Evolutionary conservation across 2,888 invertebrate species (phyloP).

Genomic region (Dorcus parallelipipedus): DNA sequence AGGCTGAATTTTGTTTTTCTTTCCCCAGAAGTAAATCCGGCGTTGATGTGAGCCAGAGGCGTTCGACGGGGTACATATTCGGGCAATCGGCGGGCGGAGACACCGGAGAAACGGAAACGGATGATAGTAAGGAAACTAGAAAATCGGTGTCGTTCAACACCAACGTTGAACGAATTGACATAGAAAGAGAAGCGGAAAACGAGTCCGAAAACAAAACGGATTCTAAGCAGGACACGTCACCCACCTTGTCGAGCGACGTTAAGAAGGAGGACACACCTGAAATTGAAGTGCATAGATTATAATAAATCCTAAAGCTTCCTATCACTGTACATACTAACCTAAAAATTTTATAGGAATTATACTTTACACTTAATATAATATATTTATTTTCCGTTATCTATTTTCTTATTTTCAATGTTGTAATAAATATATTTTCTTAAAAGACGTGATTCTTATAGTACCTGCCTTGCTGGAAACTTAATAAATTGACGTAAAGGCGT

Average conservation of each 20-base stretch:
- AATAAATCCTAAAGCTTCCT: neutral
- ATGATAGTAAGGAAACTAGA: constrained; percentile 22
- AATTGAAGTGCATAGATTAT: constrained; percentile 3
- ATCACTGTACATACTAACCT: no score
- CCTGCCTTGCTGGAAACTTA: no score
- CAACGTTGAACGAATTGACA: constrained; percentile 38
- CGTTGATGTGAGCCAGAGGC: constrained; percentile 15
- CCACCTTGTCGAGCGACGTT: neutral
- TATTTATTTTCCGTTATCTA: no score
- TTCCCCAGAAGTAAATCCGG: constrained; percentile 6
- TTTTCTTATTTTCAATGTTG: no score
- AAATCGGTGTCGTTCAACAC: constrained; percentile 48
- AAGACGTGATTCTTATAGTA: no score
- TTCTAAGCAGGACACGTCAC: no score
- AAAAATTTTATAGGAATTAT: no score
- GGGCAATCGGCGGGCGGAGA: constrained; percentile 22
- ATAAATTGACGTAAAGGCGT: no score
- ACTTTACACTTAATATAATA: no score
- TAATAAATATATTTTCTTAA: no score
- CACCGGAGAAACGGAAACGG: constrained; percentile 15
- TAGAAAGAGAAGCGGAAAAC: constrained; percentile 50
- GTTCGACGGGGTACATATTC: constrained; percentile 35
- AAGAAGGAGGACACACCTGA: neutral
- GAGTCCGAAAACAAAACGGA: constrained; percentile 5
- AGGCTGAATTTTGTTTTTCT: neutral